phyloP scores from a whole-genome alignment of 2,113 vertebrate species.

The Amphilophus citrinellus region DNA sequence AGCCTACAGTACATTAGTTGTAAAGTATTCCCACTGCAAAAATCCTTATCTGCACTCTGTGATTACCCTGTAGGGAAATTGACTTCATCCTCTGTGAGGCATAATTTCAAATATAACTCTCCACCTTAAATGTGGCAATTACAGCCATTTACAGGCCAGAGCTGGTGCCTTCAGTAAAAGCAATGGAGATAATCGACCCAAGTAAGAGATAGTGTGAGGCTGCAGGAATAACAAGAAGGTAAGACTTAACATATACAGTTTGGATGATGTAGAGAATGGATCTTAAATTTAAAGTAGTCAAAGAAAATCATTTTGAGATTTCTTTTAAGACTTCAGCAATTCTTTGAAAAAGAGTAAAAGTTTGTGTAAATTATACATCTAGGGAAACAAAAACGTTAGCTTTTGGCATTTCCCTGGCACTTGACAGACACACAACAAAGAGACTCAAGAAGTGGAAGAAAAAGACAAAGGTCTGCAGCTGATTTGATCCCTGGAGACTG shows the following conservation, averaged over 20 bases:
- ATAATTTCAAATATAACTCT: conserved; percentile 49
- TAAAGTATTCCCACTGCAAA: conserved; percentile 51
- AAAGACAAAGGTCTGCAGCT: conserved; percentile 18
- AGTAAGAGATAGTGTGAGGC: background rate
- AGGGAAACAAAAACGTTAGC: conserved; percentile 1
- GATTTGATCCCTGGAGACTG: conserved; percentile 42
- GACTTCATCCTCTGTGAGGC: conserved; percentile 54
- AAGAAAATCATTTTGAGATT: background rate
- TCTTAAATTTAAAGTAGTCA: background rate
- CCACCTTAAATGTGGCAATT: conserved; percentile 59
- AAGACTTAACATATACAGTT: background rate
- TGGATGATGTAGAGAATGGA: background rate
- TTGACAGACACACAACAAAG: conserved; percentile 17
- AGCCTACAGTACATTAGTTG: conserved; percentile 63
- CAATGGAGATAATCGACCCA: conserved; percentile 40
- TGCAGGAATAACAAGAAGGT: conserved; percentile 6
- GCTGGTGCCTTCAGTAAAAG: conserved; percentile 14
- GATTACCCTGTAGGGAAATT: conserved; percentile 48
- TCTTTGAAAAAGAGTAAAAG: background rate
- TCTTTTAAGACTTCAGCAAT: background rate
- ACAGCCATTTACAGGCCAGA: conserved; percentile 43
- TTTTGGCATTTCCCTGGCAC: conserved; percentile 1
- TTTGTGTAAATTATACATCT: conserved; percentile 24
- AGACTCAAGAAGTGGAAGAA: conserved; percentile 16
- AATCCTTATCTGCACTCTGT: conserved; percentile 58